Conservation (phyloP, 2,113 vertebrate species). For the Cairina moschata region DNA sequence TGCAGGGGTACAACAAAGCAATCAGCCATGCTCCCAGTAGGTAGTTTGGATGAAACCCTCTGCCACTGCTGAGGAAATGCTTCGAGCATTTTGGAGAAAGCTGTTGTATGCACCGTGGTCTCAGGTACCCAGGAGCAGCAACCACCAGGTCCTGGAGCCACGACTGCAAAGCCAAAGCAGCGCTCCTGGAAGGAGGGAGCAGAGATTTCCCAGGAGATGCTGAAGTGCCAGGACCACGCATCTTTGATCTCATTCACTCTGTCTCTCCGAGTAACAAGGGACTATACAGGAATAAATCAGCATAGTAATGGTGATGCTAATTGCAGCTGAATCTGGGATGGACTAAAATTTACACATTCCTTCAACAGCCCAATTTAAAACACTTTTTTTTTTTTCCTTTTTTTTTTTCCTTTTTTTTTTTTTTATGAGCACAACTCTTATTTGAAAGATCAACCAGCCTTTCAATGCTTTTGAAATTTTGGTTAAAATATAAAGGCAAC, state of each 20-base stretch:
- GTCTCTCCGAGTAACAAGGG: not conserved
- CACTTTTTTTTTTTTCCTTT: not conserved
- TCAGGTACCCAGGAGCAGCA: not conserved
- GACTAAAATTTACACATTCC: not conserved
- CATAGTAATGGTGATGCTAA: not conserved
- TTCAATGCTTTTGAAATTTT: not conserved
- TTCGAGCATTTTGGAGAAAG: not conserved
- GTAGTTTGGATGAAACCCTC: not conserved
- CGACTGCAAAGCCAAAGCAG: not conserved
- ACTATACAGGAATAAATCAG: slow-evolving; percentile 26
- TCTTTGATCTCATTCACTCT: not conserved
- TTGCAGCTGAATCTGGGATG: not conserved
- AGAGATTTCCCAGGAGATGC: not conserved
- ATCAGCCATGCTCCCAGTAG: not conserved
- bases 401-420: not conserved
- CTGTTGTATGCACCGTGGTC: rapidly evolving
- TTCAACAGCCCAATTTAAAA: not conserved
- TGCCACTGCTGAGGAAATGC: not conserved
- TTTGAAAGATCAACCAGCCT: not conserved
- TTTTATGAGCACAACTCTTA: not conserved
- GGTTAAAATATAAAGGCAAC: not conserved
- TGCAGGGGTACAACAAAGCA: not conserved
- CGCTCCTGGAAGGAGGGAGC: not conserved
- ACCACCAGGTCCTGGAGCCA: not conserved
- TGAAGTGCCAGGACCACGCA: not conserved